These are phyloP conservation scores for Drosophila bocki DNA, from an alignment of 1,140 invertebrate species.

Conservation along the genomic window DNA sequence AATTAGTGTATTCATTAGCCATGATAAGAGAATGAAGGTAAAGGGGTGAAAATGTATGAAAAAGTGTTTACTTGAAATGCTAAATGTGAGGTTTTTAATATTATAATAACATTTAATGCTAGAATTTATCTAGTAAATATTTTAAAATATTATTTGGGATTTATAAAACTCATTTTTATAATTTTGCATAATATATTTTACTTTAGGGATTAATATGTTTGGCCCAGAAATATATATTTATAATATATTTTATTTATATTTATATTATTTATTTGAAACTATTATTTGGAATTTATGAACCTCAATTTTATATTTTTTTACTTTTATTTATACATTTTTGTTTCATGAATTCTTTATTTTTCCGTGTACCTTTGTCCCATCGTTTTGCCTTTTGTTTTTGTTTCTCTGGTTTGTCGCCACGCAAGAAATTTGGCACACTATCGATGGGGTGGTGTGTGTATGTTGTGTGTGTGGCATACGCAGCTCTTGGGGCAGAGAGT, in stretches of 20 bases:
- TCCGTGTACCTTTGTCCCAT: conserved; percentile 23
- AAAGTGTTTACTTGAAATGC: not conserved
- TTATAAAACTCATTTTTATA: not conserved
- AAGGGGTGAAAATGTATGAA: not conserved
- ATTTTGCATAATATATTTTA: not conserved
- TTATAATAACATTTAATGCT: not conserved
- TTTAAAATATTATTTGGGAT: not conserved
- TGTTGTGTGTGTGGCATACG: not conserved
- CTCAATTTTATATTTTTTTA: not conserved
- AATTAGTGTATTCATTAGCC: conserved; percentile 3
- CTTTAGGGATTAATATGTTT: not conserved
- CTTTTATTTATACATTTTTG: not conserved
- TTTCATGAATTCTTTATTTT: not conserved
- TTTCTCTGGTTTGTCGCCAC: conserved; percentile 46
- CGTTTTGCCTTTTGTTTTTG: conserved; percentile 44
- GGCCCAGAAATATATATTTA: too few species aligned
- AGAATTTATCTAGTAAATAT: not conserved
- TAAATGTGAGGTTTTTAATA: not conserved
- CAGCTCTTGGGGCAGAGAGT: conserved; percentile 1
- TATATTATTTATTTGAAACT: not conserved
- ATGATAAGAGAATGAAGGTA: not conserved
- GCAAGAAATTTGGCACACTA: conserved; percentile 44
- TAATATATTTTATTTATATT: too few species aligned
- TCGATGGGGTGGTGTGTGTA: conserved; percentile 28
- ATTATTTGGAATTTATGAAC: not conserved